Percentiles rank a stretch among this genome's conserved stretches.
phyloP scores from a whole-genome alignment of 2,888 invertebrate genomes.

The Microplitis deprimator region DNA sequence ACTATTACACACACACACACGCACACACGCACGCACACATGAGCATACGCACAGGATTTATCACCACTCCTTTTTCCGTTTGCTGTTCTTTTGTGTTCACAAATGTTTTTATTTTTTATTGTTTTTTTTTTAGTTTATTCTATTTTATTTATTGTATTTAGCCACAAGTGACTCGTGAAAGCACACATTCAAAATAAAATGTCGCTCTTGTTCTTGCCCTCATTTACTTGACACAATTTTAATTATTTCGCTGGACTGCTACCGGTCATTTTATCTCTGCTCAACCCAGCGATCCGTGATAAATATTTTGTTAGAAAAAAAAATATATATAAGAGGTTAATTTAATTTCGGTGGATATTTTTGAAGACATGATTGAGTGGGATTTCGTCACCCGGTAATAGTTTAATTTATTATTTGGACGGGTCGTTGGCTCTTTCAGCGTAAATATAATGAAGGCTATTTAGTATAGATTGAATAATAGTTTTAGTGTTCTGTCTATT shows the following conservation, averaged over 20 bases:
- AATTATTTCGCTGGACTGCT: too few species aligned
- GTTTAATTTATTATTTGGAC: constrained; percentile 56
- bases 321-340: too few species aligned
- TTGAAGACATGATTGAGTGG: neutral
- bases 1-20: neutral
- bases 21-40: neutral
- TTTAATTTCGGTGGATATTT: neutral
- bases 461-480: neutral
- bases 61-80: constrained; percentile 49
- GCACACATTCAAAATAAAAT: constrained; percentile 58
- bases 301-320: too few species aligned
- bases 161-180: constrained; percentile 37
- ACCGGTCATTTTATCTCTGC: too few species aligned
- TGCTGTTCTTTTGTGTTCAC: constrained; percentile 46
- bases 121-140: neutral
- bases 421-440: constrained; percentile 44
- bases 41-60: constrained; percentile 39
- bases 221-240: too few species aligned
- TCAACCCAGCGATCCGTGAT: too few species aligned
- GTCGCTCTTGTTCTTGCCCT: constrained; percentile 37
- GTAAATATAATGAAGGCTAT: constrained; percentile 52
- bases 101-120: constrained; percentile 18
- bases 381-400: constrained; percentile 37
- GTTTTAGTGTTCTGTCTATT: neutral
- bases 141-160: neutral